Evolutionary conservation across 2,888 invertebrate genomes (phyloP).

Genomic region (Palloptera scutellata): DNA sequence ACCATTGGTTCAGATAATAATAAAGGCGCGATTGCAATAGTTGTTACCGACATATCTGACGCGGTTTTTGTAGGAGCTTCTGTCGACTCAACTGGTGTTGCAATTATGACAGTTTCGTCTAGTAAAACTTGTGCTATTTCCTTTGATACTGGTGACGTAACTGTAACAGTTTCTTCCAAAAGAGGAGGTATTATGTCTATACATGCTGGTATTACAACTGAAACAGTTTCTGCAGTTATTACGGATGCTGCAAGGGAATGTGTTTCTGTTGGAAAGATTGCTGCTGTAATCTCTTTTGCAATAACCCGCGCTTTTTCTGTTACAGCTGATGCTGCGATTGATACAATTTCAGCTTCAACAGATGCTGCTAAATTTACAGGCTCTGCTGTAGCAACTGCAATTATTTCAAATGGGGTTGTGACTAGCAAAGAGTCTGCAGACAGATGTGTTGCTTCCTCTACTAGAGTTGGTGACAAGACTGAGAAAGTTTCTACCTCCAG

Average conservation of each 20-base stretch:
- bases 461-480: too few relatives aligned
- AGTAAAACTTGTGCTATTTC: neutral
- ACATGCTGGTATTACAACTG: neutral
- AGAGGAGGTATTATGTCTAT: neutral
- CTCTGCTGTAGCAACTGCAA: conserved; percentile 1
- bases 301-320: neutral
- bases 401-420: neutral
- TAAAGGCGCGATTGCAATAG: neutral
- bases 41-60: neutral
- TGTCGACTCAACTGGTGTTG: neutral
- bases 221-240: neutral
- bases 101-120: neutral
- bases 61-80: neutral
- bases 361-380: neutral
- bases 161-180: neutral
- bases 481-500: too few relatives aligned
- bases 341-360: neutral
- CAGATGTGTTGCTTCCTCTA: too few relatives aligned
- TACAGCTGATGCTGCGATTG: neutral
- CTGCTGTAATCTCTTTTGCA: neutral
- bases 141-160: neutral
- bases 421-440: too few relatives aligned
- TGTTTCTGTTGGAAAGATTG: neutral
- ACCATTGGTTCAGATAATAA: too few relatives aligned
- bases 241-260: neutral